Conservation (phyloP, 1,140 invertebrate genomes). For the Nylanderia fulva region DNA sequence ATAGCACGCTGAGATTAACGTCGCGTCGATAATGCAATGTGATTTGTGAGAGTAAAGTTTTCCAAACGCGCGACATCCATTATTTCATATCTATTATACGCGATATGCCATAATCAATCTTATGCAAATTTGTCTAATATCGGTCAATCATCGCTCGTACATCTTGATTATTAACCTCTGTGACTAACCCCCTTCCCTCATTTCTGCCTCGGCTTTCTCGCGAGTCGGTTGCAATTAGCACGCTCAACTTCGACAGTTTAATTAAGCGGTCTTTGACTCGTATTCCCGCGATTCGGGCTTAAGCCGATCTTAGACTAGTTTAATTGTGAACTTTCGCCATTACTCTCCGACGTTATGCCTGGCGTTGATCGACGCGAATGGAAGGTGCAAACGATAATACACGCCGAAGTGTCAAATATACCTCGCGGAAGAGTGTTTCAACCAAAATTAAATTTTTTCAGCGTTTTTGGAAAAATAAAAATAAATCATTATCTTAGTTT, state of each 20-base stretch:
- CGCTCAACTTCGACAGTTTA: slow-evolving; percentile 81
- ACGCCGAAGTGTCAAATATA: slow-evolving; percentile 9
- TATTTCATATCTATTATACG: slow-evolving; percentile 15
- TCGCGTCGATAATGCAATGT: neutral
- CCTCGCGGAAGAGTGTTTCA: neutral
- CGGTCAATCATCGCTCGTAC: slow-evolving; percentile 11
- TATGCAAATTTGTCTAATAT: slow-evolving; percentile 25
- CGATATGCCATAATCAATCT: neutral
- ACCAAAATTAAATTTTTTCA: neutral
- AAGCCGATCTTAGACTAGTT: slow-evolving; percentile 60
- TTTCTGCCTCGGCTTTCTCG: slow-evolving; percentile 1
- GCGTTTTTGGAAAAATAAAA: neutral
- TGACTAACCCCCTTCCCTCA: no score
- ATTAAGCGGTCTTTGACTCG: slow-evolving; percentile 80
- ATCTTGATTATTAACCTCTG: slow-evolving; percentile 37
- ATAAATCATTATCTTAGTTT: neutral
- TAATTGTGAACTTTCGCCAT: slow-evolving; percentile 63
- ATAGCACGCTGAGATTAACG: slow-evolving; percentile 9
- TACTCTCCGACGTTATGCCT: slow-evolving; percentile 51
- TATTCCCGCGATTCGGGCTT: slow-evolving; percentile 59
- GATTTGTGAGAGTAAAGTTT: slow-evolving; percentile 50
- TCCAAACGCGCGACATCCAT: neutral
- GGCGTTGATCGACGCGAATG: slow-evolving; percentile 54
- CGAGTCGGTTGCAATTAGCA: slow-evolving; percentile 82
- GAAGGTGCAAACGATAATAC: slow-evolving; percentile 35